phyloP scores from a whole-genome alignment of 2,888 invertebrate species.

The Phortica magna region DNA sequence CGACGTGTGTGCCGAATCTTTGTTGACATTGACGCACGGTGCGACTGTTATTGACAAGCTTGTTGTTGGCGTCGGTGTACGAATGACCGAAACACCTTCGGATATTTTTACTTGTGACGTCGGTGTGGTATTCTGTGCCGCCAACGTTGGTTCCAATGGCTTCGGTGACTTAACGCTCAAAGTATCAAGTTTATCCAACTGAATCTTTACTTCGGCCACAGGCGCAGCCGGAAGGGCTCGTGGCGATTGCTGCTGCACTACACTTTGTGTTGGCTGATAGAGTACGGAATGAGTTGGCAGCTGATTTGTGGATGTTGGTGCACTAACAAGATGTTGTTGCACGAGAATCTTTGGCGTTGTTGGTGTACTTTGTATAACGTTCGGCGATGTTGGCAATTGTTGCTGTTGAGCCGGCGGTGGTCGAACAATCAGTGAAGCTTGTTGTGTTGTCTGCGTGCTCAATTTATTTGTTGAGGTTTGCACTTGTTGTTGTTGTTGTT shows the following conservation, averaged over 20 bases:
- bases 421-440: constrained; percentile 48
- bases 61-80: constrained; percentile 57
- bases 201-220: background rate
- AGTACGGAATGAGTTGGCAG: constrained; percentile 37
- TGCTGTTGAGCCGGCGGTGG: constrained; percentile 43
- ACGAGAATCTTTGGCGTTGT: constrained; percentile 62
- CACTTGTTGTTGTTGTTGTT: constrained; percentile 45
- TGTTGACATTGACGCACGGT: constrained; percentile 6
- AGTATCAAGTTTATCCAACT: constrained; percentile 27
- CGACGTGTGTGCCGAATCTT: constrained; percentile 19
- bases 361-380: constrained; percentile 71
- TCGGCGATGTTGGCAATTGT: constrained; percentile 46
- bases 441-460: constrained; percentile 38
- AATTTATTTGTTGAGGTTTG: constrained; percentile 43
- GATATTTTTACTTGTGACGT: constrained; percentile 56
- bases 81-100: constrained; percentile 63
- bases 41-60: background rate
- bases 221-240: constrained; percentile 18
- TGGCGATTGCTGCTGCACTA: constrained; percentile 43
- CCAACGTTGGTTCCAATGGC: constrained; percentile 21
- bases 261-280: constrained; percentile 61
- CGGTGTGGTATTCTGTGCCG: constrained; percentile 31
- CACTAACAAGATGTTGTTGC: constrained; percentile 65
- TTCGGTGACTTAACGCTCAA: constrained; percentile 34
- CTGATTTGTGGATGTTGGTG: constrained; percentile 49